Percentiles rank a stretch among this genome's conserved stretches.
Conservation (phyloP, 2,888 invertebrate species). For the Eupithecia pulchellata region DNA sequence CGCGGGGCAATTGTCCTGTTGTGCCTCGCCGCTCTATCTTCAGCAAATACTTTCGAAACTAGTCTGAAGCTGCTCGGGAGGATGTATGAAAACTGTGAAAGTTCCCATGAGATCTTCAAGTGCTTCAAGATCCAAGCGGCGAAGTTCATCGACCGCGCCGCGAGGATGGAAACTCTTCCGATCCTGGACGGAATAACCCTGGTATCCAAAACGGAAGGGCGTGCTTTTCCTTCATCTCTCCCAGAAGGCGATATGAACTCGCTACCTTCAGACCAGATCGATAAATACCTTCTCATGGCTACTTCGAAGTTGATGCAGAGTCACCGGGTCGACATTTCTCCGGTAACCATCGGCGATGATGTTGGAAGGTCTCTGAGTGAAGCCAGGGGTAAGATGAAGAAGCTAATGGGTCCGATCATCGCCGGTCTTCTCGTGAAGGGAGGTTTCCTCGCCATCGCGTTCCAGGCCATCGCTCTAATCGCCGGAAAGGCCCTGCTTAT, state of each 20-base stretch:
- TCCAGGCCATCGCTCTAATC: slow-evolving; percentile 90
- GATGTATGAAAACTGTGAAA: slow-evolving; percentile 87
- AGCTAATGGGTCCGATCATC: slow-evolving; percentile 88
- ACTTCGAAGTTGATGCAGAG: slow-evolving; percentile 86
- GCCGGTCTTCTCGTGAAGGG: slow-evolving; percentile 90
- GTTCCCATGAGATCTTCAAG: slow-evolving; percentile 87
- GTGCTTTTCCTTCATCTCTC: slow-evolving; percentile 79
- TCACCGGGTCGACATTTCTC: slow-evolving; percentile 85
- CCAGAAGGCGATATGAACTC: slow-evolving; percentile 86
- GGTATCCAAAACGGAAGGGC: slow-evolving; percentile 75
- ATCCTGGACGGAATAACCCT: slow-evolving; percentile 87
- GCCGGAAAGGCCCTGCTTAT: slow-evolving; percentile 93
- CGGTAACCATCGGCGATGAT: slow-evolving; percentile 70
- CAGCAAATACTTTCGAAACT: slow-evolving; percentile 73
- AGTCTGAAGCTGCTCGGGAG: slow-evolving; percentile 81
- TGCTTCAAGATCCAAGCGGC: slow-evolving; percentile 90
- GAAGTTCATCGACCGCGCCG: slow-evolving; percentile 87
- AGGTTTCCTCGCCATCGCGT: slow-evolving; percentile 89
- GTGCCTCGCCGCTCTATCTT: slow-evolving; percentile 69
- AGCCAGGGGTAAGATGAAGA: slow-evolving; percentile 87
- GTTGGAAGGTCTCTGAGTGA: slow-evolving; percentile 79
- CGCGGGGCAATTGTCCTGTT: slow-evolving; percentile 72
- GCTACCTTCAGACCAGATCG: slow-evolving; percentile 86
- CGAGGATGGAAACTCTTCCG: slow-evolving; percentile 86
- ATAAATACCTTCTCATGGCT: slow-evolving; percentile 84